These are phyloP conservation scores for Chloropsis hardwickii DNA, from an alignment of 2,113 vertebrate species.

Conservation along the genomic window DNA sequence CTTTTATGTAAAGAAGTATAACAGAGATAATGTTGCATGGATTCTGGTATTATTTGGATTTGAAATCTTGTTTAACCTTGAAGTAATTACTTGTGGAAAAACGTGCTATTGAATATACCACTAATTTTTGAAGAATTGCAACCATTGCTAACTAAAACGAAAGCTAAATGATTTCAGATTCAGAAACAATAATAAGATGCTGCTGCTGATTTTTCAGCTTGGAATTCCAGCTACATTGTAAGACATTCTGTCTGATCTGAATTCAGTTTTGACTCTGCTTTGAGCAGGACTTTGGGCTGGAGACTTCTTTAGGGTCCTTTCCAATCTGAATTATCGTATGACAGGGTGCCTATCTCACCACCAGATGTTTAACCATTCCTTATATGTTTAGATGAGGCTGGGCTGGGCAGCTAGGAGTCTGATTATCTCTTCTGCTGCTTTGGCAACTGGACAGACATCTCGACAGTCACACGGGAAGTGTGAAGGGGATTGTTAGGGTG, in stretches of 20 bases:
- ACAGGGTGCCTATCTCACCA: neutral
- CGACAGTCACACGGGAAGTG: fast-evolving
- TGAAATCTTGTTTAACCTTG: neutral
- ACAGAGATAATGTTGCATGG: neutral
- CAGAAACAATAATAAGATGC: neutral
- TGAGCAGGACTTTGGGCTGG: neutral
- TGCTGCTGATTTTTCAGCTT: neutral
- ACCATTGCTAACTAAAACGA: neutral
- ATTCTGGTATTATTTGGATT: neutral
- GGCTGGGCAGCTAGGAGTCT: neutral
- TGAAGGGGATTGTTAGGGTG: neutral
- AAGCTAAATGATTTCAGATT: neutral
- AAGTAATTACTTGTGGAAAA: neutral
- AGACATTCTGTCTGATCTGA: neutral
- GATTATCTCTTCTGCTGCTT: neutral
- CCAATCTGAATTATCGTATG: neutral
- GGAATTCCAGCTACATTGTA: neutral
- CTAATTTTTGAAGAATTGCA: neutral
- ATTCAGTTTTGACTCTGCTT: neutral
- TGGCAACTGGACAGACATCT: neutral
- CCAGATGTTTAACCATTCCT: neutral
- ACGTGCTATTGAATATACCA: neutral
- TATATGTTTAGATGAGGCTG: neutral
- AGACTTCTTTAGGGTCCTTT: neutral
- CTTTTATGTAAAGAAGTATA: neutral